Evolutionary conservation across 92 coral and sea anemone species (phyloP), one percentile per base, ranked within the genome.

Genomic region (Umimayanthus kanabou): DNA sequence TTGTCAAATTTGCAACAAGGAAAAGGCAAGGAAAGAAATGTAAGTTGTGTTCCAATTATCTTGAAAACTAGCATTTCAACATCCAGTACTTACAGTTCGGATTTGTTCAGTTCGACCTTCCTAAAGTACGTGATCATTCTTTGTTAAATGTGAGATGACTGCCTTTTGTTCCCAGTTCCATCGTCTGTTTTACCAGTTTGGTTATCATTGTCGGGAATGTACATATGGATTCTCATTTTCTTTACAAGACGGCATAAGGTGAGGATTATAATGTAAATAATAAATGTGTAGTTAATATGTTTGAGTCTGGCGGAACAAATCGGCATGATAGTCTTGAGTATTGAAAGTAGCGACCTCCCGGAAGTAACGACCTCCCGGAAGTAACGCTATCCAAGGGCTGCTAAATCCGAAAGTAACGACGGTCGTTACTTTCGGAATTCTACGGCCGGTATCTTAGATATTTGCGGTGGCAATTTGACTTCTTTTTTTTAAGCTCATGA

Each of bases 201-300:
- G 96, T 76, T 95, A 18, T 88, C 98, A 16, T 83, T 96, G 71
- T 86, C 92, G 9, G 99, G 93, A 80, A 87, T 96, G 95, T 96
- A 95, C 92, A 87, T 95, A 42, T 96, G 99, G 99, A 93, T 96
- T 88, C 80, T 89, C 28, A 93, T 96, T 70, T 96, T 96, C 93
- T 96, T 96, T 65, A 96, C 99, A 9, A 90, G 96, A 90, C 99
- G 98, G 45, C 99, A 96, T 76, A 96, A 96, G 93, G 99, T 96
- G 75, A 55, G 90, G 67, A 29, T 47, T 6, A 39, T n/a, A 30
- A 2, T 20, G 4, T 9, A 53, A 53, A 13, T 53, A 2, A 13
- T 53, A 53, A 15, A 53, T 9, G 3, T 13, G 58, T 53, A 50
- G 2, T 13, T 13, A 5, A 1, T 53, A 0, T 53, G 2, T 53